Evolutionary conservation across 2,888 invertebrate species (phyloP).

Genomic region (Hylaea fasciaria): DNA sequence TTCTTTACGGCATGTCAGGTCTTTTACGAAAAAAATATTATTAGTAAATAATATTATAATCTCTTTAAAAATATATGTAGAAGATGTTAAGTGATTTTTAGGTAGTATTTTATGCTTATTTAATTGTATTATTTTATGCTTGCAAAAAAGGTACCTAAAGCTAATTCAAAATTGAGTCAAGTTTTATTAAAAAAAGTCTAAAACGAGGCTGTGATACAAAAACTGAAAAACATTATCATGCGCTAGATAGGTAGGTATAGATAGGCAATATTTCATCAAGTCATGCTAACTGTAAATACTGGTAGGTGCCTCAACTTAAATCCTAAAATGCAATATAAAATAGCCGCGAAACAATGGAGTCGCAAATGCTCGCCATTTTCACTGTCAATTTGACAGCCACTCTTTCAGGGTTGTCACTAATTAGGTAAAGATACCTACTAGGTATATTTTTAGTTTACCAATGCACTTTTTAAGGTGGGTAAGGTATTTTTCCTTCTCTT

Average conservation of each 20-base stretch:
- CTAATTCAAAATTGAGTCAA: no score
- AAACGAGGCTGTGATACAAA: background rate
- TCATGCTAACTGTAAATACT: conserved; percentile 1
- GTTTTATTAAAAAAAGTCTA: no score
- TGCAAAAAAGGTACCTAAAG: no score
- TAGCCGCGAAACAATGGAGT: conserved; percentile 44
- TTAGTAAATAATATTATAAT: no score
- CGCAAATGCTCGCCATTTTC: conserved; percentile 48
- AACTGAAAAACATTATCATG: background rate
- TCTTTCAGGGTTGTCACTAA: conserved; percentile 44
- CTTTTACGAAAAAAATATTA: no score
- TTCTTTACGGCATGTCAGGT: no score
- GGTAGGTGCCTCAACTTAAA: conserved; percentile 12
- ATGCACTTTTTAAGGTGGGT: no score
- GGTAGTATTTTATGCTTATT: background rate
- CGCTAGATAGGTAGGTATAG: no score
- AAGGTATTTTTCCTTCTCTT: no score
- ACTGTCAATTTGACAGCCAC: conserved; percentile 54
- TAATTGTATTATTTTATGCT: no score
- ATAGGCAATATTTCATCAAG: background rate
- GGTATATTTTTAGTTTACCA: background rate
- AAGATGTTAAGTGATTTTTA: no score
- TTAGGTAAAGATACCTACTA: background rate
- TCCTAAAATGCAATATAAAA: conserved; percentile 26
- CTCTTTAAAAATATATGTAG: no score